Percentiles rank a stretch among this genome's conserved stretches.
Conservation (phyloP, 2,888 invertebrate genomes). For the Boloria euphrosyne region DNA sequence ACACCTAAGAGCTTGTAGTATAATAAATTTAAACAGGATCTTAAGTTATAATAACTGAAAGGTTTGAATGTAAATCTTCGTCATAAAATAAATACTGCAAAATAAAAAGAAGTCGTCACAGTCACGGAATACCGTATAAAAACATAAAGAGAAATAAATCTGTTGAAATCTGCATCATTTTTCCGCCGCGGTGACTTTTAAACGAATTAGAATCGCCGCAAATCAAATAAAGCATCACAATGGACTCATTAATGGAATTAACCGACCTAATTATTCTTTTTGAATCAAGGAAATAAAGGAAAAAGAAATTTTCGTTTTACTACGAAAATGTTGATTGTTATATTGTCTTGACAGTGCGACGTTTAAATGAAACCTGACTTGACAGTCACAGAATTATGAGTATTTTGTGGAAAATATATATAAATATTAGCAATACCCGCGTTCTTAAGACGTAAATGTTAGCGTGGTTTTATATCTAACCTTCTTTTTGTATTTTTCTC, state of each 20-base stretch:
- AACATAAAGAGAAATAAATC: conserved; percentile 12
- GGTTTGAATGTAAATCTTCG: too few relatives aligned
- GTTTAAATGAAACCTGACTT: conserved; percentile 7
- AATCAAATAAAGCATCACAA: conserved; percentile 65
- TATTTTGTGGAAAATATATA: too few relatives aligned
- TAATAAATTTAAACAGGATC: too few relatives aligned
- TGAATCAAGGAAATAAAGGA: conserved; percentile 33
- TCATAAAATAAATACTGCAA: not conserved
- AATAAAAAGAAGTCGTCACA: not conserved
- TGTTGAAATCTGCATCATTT: conserved; percentile 43
- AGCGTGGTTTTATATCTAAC: too few relatives aligned
- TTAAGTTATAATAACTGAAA: too few relatives aligned
- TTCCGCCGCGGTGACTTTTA: conserved; percentile 48
- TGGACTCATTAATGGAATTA: conserved; percentile 68
- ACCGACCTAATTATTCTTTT: conserved; percentile 68
- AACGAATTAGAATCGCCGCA: conserved; percentile 54
- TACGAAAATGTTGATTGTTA: not conserved
- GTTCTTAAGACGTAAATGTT: too few relatives aligned
- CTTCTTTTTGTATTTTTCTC: too few relatives aligned
- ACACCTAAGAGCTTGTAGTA: too few relatives aligned
- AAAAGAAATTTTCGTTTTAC: conserved; percentile 1
- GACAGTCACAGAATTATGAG: conserved; percentile 5
- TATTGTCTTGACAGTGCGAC: conserved; percentile 8
- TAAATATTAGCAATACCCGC: too few relatives aligned
- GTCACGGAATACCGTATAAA: not conserved